Percentiles rank a stretch among this genome's conserved stretches.
phyloP scores from a whole-genome alignment of 2,888 invertebrate genomes.

The Mesoligia furuncula region DNA sequence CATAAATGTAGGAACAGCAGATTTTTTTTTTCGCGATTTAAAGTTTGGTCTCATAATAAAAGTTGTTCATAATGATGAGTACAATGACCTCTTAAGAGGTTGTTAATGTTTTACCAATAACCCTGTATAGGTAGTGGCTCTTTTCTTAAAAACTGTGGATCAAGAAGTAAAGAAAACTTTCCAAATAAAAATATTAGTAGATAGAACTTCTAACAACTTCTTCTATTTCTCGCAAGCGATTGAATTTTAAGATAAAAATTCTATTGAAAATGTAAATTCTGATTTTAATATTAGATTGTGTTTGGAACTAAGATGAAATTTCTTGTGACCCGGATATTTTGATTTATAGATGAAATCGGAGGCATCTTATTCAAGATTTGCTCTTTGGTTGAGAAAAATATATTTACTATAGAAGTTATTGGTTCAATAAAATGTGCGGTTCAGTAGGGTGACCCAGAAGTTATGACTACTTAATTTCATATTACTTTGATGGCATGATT shows the following conservation, averaged over 20 bases:
- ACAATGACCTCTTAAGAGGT: too few relatives aligned
- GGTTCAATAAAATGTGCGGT: not conserved
- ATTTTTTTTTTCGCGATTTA: too few relatives aligned
- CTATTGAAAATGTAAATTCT: conserved; percentile 36
- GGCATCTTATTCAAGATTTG: conserved; percentile 9
- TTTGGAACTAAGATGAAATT: conserved; percentile 27
- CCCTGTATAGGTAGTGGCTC: too few relatives aligned
- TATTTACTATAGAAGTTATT: conserved; percentile 6
- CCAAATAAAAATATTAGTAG: not conserved
- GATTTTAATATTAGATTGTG: conserved; percentile 43
- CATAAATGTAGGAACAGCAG: too few relatives aligned
- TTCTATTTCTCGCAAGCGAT: conserved; percentile 3
- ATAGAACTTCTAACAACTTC: not conserved
- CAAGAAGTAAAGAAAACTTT: not conserved
- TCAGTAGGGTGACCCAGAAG: not conserved
- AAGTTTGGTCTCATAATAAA: too few relatives aligned
- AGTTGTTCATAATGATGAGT: too few relatives aligned
- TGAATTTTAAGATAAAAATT: conserved; percentile 6
- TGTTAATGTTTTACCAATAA: too few relatives aligned
- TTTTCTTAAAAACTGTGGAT: not conserved
- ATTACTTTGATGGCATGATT: not conserved
- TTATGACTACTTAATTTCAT: not conserved
- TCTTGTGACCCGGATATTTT: conserved; percentile 25
- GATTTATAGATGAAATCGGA: conserved; percentile 19
- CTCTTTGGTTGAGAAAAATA: not conserved